Conservation (phyloP, 2,888 invertebrate species). For the Globia sparganii region DNA sequence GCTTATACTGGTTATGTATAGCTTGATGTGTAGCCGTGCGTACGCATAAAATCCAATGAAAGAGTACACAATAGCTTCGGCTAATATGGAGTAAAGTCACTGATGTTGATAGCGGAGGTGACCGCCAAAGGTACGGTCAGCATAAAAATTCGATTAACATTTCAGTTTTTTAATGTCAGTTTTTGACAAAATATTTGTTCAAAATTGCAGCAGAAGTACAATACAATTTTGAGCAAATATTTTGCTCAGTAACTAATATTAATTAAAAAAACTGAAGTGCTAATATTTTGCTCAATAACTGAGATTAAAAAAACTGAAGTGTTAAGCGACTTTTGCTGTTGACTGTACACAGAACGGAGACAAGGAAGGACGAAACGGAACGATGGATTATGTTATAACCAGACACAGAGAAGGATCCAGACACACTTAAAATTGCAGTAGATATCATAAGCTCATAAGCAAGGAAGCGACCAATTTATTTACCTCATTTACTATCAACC, state of each 20-base stretch:
- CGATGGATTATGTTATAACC: not conserved
- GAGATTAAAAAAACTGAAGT: too few relatives aligned
- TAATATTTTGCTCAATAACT: too few relatives aligned
- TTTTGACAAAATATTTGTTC: too few relatives aligned
- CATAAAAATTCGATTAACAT: too few relatives aligned
- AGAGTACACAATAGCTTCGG: not conserved
- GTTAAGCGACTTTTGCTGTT: too few relatives aligned
- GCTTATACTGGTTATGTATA: too few relatives aligned
- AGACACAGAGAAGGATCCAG: not conserved
- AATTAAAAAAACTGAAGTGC: too few relatives aligned
- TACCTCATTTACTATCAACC: constrained; percentile 42
- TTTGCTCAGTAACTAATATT: too few relatives aligned
- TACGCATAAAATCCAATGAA: not conserved
- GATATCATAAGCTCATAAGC: constrained; percentile 34
- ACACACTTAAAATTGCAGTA: constrained; percentile 4
- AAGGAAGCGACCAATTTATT: constrained; percentile 33
- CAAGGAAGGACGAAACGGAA: not conserved
- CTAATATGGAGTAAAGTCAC: not conserved
- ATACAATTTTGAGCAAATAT: too few relatives aligned
- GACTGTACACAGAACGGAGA: not conserved
- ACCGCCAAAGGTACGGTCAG: not conserved
- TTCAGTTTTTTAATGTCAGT: too few relatives aligned
- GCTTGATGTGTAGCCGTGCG: too few relatives aligned
- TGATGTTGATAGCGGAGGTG: not conserved
- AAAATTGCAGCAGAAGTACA: too few relatives aligned